Base-by-base conservation (phyloP, 2,888 invertebrate genomes). In the Rhodophaea formosa region DNA sequence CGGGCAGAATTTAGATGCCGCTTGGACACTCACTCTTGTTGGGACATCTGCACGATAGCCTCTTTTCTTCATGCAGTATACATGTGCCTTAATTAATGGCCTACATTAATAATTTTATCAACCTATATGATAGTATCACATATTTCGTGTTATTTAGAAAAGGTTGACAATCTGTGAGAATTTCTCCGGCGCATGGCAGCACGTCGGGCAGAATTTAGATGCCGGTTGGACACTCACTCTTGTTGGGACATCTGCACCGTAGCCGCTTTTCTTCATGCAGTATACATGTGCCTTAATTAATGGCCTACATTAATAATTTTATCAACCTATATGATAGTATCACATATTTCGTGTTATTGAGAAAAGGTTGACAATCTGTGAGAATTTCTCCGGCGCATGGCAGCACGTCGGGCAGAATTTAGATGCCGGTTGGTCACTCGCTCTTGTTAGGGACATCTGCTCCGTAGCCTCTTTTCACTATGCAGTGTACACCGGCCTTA, bases 1-100 rank as follows among this genome's bases (percentile, higher is more conserved):
- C 76, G 76, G 77, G 76, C 74, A 80, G 82, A 82, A 84, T 82
- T 83, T 80, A 84, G 84, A 82, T 80, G 78, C 82, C 74, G 77
- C 76, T 79, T 70, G 78, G 82, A 81, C 84, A 81, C n/a, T n/a
- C n/a, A n/a, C n/a, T n/a, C n/a, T n/a, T n/a, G n/a, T n/a, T n/a
- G n/a, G n/a, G n/a, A n/a, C n/a, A n/a, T n/a, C n/a, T n/a, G n/a
- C n/a, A n/a, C n/a, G n/a, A n/a, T n/a, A n/a, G n/a, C n/a, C n/a
- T n/a, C n/a, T n/a, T n/a, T n/a, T n/a, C n/a, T n/a, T n/a, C n/a
- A n/a, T n/a, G n/a, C n/a, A n/a, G n/a, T n/a, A n/a, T n/a, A n/a
- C n/a, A n/a, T n/a, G n/a, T n/a, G n/a, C n/a, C n/a, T n/a, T n/a
- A n/a, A n/a, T n/a, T n/a, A n/a, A n/a, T n/a, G n/a, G n/a, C n/a